Base-by-base conservation (phyloP, 2,888 invertebrate species). In the Rhabditoides inermis region DNA sequence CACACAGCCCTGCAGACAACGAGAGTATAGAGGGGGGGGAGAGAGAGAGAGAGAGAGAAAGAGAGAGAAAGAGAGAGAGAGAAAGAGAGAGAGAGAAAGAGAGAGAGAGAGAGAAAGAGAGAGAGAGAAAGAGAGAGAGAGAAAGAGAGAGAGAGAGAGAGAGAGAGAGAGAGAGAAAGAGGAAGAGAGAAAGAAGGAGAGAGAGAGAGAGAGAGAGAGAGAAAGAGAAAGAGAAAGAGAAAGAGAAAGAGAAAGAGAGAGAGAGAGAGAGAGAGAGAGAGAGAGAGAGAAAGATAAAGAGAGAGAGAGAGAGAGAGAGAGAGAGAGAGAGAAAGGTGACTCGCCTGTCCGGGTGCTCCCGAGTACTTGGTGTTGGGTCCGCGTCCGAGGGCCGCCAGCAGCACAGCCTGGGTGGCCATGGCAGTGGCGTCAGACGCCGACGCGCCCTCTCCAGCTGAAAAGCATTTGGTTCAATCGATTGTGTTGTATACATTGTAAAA, bases 381-480 rank as follows among this genome's bases (percentile, higher is more conserved):
- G 22, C 52, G 56, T 41, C 59, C 63, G 20, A 67, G 52, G n/a
- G 57, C 57, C 22, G 58, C 40, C 25, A 62, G 49, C 18, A 65
- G 58, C 27, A 65, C 65, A 12, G 62, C 54, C 49, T 63, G 63
- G 5, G 57, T 48, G 10, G 64, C 63, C 23, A 63, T 18, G 1
- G 49, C 61, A 44, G 61, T 61, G 4, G 55, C 50, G 37, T 63
- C 58, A 26, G 45, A 55, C 39, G 58, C 61, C 12, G 56, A 36
- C 27, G 62, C 65, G 6, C 62, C 65, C 41, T 61, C 55, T 48
- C 62, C 65, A 36, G 60, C 45, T 44, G 23, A 22, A 44, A 18
- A 23, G 5, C 25, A 44, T 10, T 25, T 12, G 12, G 6, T 7
- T 5, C 27, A 2, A 25, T 15, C n/a, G 6, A 10, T 39, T 39